Percentiles rank a stretch among this genome's conserved stretches.
Conservation (phyloP, 2,888 invertebrate genomes). For the Pantelozetes paolii region DNA sequence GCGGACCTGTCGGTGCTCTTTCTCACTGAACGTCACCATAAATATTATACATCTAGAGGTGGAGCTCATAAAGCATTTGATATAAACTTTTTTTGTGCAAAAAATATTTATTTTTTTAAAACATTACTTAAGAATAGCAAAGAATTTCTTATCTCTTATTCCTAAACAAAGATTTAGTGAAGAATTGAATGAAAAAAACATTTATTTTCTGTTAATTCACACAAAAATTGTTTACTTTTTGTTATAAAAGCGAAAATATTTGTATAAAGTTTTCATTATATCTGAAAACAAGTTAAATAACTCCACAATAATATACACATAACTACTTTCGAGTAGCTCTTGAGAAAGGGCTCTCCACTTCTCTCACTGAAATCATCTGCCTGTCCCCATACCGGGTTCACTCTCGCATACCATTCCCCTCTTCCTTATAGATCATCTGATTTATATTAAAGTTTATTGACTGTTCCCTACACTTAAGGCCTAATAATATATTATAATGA, state of each 20-base stretch:
- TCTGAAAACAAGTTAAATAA: neutral
- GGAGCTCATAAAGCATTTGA: neutral
- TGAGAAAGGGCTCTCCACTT: neutral
- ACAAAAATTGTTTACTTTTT: neutral
- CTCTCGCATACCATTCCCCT: neutral
- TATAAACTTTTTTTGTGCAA: neutral
- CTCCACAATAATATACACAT: neutral
- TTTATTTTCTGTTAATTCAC: neutral
- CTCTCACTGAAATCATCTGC: neutral
- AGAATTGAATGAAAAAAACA: neutral
- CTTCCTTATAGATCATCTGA: neutral
- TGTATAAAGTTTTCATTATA: neutral
- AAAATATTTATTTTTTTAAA: neutral
- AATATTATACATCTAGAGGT: constrained; percentile 25
- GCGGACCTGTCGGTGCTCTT: constrained; percentile 35
- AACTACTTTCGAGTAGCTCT: neutral
- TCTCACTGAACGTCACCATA: constrained; percentile 35
- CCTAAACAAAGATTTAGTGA: neutral
- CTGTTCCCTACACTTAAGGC: neutral
- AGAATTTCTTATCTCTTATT: neutral
- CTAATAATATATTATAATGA: constrained; percentile 4
- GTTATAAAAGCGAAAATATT: neutral
- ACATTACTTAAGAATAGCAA: neutral
- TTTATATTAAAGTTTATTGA: constrained; percentile 38
- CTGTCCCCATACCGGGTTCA: neutral